These are phyloP conservation scores for Digitonthophagus gazella DNA, from an alignment of 2,888 invertebrate genomes.

Conservation along the genomic window DNA sequence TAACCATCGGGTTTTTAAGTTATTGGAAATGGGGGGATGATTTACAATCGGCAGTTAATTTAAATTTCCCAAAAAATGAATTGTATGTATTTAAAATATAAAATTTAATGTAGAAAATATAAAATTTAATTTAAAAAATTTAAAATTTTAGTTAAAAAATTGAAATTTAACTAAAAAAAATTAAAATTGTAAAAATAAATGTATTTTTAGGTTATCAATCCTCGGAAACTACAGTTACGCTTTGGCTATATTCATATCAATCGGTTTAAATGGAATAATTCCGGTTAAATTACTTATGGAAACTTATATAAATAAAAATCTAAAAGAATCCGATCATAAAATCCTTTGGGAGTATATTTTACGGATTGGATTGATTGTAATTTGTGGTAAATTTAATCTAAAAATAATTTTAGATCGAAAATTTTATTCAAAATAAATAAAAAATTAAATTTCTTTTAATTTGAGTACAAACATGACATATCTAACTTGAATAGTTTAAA, in stretches of 20 bases:
- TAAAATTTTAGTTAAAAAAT: too few relatives aligned
- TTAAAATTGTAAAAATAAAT: too few relatives aligned
- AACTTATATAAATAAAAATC: not conserved
- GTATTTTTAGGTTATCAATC: not conserved
- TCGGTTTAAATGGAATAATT: constrained; percentile 1
- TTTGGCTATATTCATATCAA: constrained; percentile 1
- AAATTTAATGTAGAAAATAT: too few relatives aligned
- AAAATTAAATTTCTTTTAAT: too few relatives aligned
- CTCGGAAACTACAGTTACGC: not conserved
- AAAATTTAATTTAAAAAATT: too few relatives aligned
- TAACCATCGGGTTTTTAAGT: not conserved
- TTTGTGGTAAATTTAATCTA: not conserved
- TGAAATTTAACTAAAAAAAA: too few relatives aligned
- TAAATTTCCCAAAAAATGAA: constrained; percentile 3
- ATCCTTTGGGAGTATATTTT: constrained; percentile 8
- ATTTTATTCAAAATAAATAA: too few relatives aligned
- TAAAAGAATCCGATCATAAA: constrained; percentile 1
- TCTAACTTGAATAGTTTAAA: too few relatives aligned
- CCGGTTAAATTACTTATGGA: constrained; percentile 1
- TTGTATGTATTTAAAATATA: not conserved
- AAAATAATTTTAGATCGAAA: too few relatives aligned
- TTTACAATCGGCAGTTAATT: not conserved
- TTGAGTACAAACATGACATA: too few relatives aligned
- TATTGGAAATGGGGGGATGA: constrained; percentile 10
- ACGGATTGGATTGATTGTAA: not conserved